Base-by-base conservation (phyloP, 2,113 vertebrate genomes). In the Sturnus vulgaris region DNA sequence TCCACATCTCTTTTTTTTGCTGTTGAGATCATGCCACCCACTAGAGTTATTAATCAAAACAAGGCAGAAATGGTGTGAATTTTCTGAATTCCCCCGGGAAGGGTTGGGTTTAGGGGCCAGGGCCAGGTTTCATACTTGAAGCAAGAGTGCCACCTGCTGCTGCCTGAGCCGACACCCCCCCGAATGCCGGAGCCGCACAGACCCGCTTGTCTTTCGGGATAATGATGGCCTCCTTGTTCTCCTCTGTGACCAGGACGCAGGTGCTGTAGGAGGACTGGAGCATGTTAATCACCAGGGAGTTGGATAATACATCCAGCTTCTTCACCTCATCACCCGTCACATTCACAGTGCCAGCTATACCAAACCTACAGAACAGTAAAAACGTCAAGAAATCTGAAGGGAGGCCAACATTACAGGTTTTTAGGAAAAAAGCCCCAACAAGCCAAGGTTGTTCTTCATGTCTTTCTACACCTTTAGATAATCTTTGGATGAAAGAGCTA, bases 281-380 rank as follows among this genome's bases (percentile, higher is more conserved):
- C 99, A 99, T 99, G 91, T 99, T 99, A 97, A 99, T 98, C 70
- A 99, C 98, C 97, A 99, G 96, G 57, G 98, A 95, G 72, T 99
- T 99, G 59, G 99, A 99, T 53, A 99, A 93, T 18, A 99, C 98
- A 10, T 99, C 99, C 97, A 99, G 97, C 94, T 99, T 99, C 98
- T 99, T 99, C 97, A 99, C 98, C 9, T 99, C 98, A 4, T 99
- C 99, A 2, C 99, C 99, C 0, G 99, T 99, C 97, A 99, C 99
- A 2, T 99, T 99, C 86, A 99, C 98, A 2, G 98, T 98, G 31
- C 99, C 99, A 6, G 99, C 98, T 47, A 99, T 95, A 55, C 99
- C 99, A 52, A 98, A 99, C 96, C 99, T 99, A 78, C 30, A 53
- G 75, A 44, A 39, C 37, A 76, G 19, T 14, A 55, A 80, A 87